Evolutionary conservation across 1,140 invertebrate species (phyloP).

Genomic region (Drosophila sulfurigaster): DNA sequence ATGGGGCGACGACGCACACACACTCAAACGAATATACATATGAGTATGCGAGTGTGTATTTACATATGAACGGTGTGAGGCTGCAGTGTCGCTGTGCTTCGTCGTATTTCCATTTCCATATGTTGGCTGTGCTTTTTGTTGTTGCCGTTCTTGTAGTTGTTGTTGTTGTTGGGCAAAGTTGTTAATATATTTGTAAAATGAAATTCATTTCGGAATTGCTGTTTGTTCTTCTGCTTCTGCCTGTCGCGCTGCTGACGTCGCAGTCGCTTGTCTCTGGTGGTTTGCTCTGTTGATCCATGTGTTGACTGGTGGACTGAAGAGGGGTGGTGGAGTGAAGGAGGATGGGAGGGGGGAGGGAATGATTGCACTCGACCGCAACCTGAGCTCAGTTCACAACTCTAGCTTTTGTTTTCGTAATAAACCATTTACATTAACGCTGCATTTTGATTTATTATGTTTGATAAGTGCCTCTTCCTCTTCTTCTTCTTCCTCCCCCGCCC

Average conservation of each 20-base stretch:
- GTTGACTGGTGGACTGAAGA: too few relatives aligned
- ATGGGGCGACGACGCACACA: constrained; percentile 48
- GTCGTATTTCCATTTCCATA: constrained; percentile 80
- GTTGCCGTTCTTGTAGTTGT: constrained; percentile 3
- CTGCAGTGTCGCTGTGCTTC: constrained; percentile 47
- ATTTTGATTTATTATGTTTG: constrained; percentile 64
- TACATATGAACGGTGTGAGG: constrained; percentile 55
- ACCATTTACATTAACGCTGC: constrained; percentile 54
- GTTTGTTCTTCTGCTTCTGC: constrained; percentile 59
- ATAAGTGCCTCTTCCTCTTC: constrained; percentile 26
- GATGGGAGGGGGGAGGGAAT: background rate
- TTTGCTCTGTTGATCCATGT: constrained; percentile 6
- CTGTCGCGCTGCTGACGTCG: constrained; percentile 4
- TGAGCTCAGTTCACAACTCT: constrained; percentile 18
- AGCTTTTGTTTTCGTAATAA: constrained; percentile 14
- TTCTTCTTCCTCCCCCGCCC: background rate
- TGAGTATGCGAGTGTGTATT: constrained; percentile 16
- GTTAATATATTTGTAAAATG: constrained; percentile 84
- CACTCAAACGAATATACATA: constrained; percentile 17
- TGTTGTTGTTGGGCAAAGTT: constrained; percentile 72
- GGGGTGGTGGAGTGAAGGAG: background rate
- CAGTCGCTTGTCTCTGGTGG: constrained; percentile 19
- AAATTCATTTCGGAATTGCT: constrained; percentile 83
- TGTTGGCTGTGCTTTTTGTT: constrained; percentile 73
- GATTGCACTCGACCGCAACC: constrained; percentile 30